phyloP scores from a whole-genome alignment of 2,113 vertebrate species.

The Gnathonemus longibarbis region DNA sequence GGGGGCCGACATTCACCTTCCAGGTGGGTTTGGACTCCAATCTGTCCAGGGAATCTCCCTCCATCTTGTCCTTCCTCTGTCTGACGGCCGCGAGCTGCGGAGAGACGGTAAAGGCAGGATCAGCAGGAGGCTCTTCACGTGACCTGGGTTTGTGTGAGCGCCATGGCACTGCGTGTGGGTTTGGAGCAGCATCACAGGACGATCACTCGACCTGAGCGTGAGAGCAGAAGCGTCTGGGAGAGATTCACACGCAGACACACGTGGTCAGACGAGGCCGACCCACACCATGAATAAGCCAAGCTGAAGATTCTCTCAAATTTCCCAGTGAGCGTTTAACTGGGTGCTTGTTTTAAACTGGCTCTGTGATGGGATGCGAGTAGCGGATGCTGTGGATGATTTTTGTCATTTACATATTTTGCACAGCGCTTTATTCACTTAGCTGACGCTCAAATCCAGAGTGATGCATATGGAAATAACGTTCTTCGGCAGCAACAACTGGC shows the following conservation, averaged over 20 bases:
- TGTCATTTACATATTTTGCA: neutral
- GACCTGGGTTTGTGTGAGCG: neutral
- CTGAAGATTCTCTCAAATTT: neutral
- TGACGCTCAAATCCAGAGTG: constrained; percentile 2
- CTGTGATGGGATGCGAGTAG: neutral
- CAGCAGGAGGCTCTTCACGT: neutral
- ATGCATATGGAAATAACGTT: neutral
- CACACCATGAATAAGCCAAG: neutral
- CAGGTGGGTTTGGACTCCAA: constrained; percentile 64
- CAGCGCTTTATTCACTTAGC: neutral
- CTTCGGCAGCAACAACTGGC: neutral
- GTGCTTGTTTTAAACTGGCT: neutral
- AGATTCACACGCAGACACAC: neutral
- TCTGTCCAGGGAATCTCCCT: constrained; percentile 57
- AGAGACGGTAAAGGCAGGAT: constrained; percentile 12
- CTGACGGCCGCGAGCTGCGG: constrained; percentile 31
- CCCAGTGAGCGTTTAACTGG: neutral
- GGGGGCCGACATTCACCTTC: constrained; percentile 55
- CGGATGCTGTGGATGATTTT: neutral
- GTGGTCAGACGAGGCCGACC: neutral
- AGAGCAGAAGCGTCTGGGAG: neutral
- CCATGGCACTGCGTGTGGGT: neutral
- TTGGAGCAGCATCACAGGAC: neutral
- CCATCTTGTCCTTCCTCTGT: constrained; percentile 55
- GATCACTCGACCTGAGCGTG: neutral